Conservation (phyloP, 2,888 invertebrate species). For the Amphipoea oculea region DNA sequence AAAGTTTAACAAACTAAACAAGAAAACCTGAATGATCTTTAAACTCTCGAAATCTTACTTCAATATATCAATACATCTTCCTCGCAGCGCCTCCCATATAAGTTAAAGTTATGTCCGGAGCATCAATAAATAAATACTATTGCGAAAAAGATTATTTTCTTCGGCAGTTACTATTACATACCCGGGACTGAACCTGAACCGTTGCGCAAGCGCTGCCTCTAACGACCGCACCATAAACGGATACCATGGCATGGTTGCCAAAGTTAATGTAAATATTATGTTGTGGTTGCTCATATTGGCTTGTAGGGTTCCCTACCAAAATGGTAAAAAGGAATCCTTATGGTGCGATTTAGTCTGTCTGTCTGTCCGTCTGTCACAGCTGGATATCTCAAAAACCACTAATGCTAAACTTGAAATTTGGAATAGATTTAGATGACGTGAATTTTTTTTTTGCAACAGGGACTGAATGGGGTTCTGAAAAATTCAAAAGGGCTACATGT, state of each 20-base stretch:
- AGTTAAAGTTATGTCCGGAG: constrained; percentile 2
- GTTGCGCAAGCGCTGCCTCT: constrained; percentile 61
- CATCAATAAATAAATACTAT: constrained; percentile 58
- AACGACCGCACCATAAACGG: constrained; percentile 59
- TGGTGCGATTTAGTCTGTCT: no score
- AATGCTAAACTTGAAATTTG: no score
- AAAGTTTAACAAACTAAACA: no score
- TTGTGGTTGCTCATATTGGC: constrained; percentile 5
- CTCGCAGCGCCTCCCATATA: constrained; percentile 7
- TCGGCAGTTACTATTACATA: constrained; percentile 36
- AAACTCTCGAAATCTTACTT: not conserved
- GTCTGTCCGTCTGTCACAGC: no score
- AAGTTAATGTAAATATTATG: constrained; percentile 28
- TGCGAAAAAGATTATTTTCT: constrained; percentile 60
- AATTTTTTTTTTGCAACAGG: no score
- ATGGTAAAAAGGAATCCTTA: no score
- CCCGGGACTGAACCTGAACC: constrained; percentile 57
- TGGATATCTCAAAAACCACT: no score
- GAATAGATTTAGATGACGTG: no score
- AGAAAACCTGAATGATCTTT: no score
- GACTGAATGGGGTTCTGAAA: no score
- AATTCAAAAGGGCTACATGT: no score
- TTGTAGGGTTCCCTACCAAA: not conserved
- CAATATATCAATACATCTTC: constrained; percentile 10
- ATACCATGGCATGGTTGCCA: constrained; percentile 50